Evolutionary conservation across 2,888 invertebrate genomes (phyloP).

Genomic region (Pemphredon lugubris): DNA sequence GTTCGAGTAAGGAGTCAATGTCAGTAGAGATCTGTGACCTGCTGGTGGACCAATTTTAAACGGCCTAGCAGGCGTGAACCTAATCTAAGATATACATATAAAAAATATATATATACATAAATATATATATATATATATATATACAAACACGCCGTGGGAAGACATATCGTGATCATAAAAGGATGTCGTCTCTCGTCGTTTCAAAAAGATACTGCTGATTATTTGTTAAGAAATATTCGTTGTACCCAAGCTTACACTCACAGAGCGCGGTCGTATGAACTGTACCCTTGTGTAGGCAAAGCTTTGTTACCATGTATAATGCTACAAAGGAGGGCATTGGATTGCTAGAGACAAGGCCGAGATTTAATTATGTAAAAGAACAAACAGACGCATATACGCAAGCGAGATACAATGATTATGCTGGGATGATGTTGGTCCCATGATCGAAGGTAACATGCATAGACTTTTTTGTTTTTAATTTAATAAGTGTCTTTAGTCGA

Average conservation of each 20-base stretch:
- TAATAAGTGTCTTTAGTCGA: conserved; percentile 37
- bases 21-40: conserved; percentile 96
- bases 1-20: conserved; percentile 98
- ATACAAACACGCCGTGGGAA: conserved; percentile 56
- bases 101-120: conserved; percentile 46
- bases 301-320: conserved; percentile 53
- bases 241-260: conserved; percentile 72
- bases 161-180: conserved; percentile 53
- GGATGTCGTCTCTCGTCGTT: conserved; percentile 62
- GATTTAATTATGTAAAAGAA: conserved; percentile 20
- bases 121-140: conserved; percentile 46
- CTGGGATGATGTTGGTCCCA: conserved; percentile 62
- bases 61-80: conserved; percentile 62
- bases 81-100: too few relatives aligned
- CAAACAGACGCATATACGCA: conserved; percentile 16
- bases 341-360: conserved; percentile 30
- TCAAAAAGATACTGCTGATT: conserved; percentile 61
- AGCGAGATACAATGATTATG: conserved; percentile 43
- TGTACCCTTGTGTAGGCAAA: conserved; percentile 48
- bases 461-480: conserved; percentile 49
- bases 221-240: conserved; percentile 63
- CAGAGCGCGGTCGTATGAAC: conserved; percentile 49
- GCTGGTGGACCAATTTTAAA: conserved; percentile 96
- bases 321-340: conserved; percentile 28
- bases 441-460: conserved; percentile 62